Percentiles rank a stretch among this genome's conserved stretches.
Conservation (phyloP, 2,888 invertebrate genomes). For the Meteorus colon region DNA sequence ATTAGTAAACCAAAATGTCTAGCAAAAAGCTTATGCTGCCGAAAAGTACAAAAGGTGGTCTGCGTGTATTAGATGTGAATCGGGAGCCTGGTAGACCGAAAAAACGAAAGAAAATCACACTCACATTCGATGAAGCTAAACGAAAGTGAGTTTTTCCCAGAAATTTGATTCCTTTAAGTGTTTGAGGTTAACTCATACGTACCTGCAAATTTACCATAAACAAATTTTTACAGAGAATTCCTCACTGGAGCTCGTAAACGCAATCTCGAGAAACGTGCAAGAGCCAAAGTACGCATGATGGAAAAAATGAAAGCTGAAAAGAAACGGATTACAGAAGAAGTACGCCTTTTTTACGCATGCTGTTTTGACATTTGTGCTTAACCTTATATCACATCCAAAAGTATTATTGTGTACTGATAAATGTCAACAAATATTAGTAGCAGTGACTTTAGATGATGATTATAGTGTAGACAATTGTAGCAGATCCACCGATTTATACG, state of each 20-base stretch:
- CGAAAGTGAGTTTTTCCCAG: conserved; percentile 73
- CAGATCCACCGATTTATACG: no score
- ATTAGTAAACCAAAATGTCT: conserved; percentile 66
- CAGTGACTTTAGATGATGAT: no score
- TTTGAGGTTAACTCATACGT: no score
- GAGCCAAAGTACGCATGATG: conserved; percentile 83
- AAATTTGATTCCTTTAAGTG: not conserved
- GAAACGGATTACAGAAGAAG: conserved; percentile 84
- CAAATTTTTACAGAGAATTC: conserved; percentile 79
- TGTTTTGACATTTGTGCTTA: no score
- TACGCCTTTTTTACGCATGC: conserved; percentile 64
- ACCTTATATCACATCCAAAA: not conserved
- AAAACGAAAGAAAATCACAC: conserved; percentile 74
- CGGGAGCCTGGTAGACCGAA: conserved; percentile 66
- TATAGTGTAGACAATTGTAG: no score
- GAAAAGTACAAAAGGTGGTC: conserved; percentile 51
- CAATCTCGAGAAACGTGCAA: conserved; percentile 84
- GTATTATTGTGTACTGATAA: not conserved
- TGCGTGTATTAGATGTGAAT: conserved; percentile 55
- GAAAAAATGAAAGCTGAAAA: conserved; percentile 83
- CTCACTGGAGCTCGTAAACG: conserved; percentile 87
- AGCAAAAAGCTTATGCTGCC: conserved; percentile 61
- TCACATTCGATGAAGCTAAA: conserved; percentile 79
- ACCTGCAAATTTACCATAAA: not conserved
- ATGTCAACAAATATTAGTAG: no score